A percentile compares a stretch with the other conserved stretches of the same genome.
phyloP scores from a whole-genome alignment of 2,888 invertebrate species.

The Euclidia mi region DNA sequence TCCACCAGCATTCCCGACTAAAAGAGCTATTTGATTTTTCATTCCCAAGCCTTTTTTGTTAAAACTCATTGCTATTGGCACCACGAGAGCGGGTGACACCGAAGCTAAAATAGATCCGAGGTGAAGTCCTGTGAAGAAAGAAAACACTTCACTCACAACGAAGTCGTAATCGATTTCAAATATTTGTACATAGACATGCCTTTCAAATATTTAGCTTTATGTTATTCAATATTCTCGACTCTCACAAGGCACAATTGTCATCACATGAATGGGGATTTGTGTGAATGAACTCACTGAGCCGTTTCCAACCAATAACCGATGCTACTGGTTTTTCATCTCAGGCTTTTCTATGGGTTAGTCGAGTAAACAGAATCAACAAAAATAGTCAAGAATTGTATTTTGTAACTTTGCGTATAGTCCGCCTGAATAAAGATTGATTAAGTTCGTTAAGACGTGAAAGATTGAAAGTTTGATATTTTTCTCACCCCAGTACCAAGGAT shows the following conservation, averaged over 20 bases:
- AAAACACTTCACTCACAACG: slow-evolving; percentile 2
- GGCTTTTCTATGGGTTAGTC: slow-evolving; percentile 30
- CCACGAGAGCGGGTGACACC: slow-evolving; percentile 98
- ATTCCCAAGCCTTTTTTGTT: slow-evolving; percentile 96
- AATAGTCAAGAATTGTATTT: slow-evolving; percentile 21
- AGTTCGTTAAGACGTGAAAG: slow-evolving; percentile 18
- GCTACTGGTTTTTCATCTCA: slow-evolving; percentile 32
- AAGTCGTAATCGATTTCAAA: slow-evolving; percentile 22
- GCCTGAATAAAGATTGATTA: slow-evolving; percentile 8
- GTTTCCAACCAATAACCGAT: slow-evolving; percentile 43
- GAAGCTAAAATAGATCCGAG: slow-evolving; percentile 96
- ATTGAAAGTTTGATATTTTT: slow-evolving; percentile 43
- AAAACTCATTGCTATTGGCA: slow-evolving; percentile 95
- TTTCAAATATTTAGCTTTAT: slow-evolving; percentile 38
- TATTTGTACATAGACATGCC: slow-evolving; percentile 21
- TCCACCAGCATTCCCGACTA: slow-evolving; percentile 98
- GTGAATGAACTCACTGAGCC: slow-evolving; percentile 51
- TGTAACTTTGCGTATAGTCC: slow-evolving; percentile 12
- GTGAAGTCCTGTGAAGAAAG: slow-evolving; percentile 89
- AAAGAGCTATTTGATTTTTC: slow-evolving; percentile 97
- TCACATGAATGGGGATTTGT: slow-evolving; percentile 50
- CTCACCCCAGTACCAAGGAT: slow-evolving; percentile 89
- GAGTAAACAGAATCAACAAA: slow-evolving; percentile 20
- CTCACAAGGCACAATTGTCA: slow-evolving; percentile 42
- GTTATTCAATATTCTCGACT: slow-evolving; percentile 38